Percentiles rank a stretch among this genome's conserved stretches.
phyloP scores from a whole-genome alignment of 1,140 invertebrate genomes.

The Dufourea novaeangliae region DNA sequence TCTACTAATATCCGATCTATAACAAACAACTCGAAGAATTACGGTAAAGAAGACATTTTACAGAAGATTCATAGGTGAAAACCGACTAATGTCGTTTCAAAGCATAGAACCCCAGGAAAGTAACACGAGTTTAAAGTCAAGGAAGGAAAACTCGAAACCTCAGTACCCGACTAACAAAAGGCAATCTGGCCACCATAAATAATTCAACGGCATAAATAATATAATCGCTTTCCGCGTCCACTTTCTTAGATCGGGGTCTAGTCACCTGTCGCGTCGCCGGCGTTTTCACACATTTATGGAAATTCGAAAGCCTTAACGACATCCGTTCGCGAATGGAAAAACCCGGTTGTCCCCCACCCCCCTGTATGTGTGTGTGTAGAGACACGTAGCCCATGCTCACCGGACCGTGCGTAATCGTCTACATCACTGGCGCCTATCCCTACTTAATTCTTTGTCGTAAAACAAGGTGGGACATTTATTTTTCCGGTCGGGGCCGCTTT shows the following conservation, averaged over 20 bases:
- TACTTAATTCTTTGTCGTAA: conserved; percentile 46
- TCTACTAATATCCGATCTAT: too few relatives aligned
- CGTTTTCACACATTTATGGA: conserved; percentile 51
- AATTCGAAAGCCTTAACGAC: conserved; percentile 59
- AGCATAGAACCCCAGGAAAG: too few relatives aligned
- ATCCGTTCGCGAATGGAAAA: conserved; percentile 56
- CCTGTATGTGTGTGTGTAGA: too few relatives aligned
- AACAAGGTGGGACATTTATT: conserved; percentile 38
- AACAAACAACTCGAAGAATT: too few relatives aligned
- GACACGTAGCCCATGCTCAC: conserved; percentile 42
- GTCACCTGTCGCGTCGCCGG: conserved; percentile 9
- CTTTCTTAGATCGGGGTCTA: neutral
- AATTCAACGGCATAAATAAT: neutral
- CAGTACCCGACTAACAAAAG: neutral
- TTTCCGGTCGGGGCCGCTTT: conserved; percentile 18
- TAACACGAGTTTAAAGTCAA: neutral
- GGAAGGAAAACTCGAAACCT: neutral
- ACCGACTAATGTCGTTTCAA: too few relatives aligned
- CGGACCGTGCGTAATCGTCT: conserved; percentile 61
- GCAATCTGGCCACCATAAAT: neutral
- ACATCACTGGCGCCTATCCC: conserved; percentile 59
- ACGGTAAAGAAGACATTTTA: too few relatives aligned
- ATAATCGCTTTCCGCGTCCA: neutral
- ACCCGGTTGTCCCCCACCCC: conserved; percentile 35
- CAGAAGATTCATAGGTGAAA: too few relatives aligned